Conservation (phyloP, 2,113 vertebrate genomes). For the Aramus guarauna region DNA sequence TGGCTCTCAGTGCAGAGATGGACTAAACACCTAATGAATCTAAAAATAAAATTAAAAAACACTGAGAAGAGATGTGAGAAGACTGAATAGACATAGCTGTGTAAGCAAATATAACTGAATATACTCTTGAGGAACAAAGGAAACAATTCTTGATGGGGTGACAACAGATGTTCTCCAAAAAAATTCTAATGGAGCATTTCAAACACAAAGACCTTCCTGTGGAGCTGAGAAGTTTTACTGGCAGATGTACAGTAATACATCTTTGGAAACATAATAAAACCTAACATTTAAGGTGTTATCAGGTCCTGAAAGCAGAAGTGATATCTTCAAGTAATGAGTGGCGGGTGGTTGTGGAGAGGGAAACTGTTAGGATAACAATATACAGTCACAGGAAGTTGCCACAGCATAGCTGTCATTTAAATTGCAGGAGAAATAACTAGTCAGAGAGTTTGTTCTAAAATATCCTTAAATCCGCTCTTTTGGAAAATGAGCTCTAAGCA, state of each 20-base stretch:
- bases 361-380: not conserved
- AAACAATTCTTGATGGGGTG: constrained; percentile 60
- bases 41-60: not conserved
- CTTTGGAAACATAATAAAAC: constrained; percentile 45
- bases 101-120: constrained; percentile 40
- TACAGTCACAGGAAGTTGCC: not conserved
- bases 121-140: constrained; percentile 58
- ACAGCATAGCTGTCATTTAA: not conserved
- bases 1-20: not conserved
- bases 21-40: constrained; percentile 55
- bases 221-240: constrained; percentile 53
- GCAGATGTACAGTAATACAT: not conserved
- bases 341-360: not conserved
- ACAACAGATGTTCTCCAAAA: constrained; percentile 65
- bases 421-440: not conserved
- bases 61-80: constrained; percentile 2
- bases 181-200: constrained; percentile 38
- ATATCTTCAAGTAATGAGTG: constrained; percentile 9
- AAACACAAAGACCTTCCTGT: constrained; percentile 66
- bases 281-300: constrained; percentile 43
- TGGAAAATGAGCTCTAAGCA: not conserved
- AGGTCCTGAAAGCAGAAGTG: constrained; percentile 42
- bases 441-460: not conserved
- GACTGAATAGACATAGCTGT: constrained; percentile 5
- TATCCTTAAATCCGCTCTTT: not conserved